Percentiles rank a stretch among this genome's conserved stretches.
phyloP scores from a whole-genome alignment of 64 coral and sea anemone genomes.

The Orbicella faveolata region DNA sequence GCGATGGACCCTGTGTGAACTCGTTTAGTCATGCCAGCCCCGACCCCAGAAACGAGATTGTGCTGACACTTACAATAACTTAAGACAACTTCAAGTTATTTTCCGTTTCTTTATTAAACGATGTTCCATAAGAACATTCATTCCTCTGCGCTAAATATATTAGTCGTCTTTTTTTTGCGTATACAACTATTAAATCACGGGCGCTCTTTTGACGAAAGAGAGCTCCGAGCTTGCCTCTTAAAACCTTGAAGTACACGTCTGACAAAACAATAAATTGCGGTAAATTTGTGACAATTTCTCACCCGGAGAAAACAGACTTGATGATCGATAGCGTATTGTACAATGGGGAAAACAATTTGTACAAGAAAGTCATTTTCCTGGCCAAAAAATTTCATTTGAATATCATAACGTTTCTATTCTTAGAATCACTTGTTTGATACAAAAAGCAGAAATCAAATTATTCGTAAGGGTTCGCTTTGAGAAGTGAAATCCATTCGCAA shows the following conservation, averaged over 20 bases:
- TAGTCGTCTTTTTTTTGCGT: not conserved
- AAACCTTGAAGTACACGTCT: not conserved
- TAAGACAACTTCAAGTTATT: not conserved
- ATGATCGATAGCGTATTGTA: not conserved
- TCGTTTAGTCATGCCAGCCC: too few species aligned
- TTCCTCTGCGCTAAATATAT: constrained; percentile 31
- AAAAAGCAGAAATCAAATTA: not conserved
- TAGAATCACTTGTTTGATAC: too few species aligned
- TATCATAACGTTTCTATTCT: too few species aligned
- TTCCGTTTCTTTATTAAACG: constrained; percentile 21
- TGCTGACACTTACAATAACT: not conserved
- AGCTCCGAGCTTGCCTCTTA: not conserved
- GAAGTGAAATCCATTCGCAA: not conserved
- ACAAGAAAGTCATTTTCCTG: not conserved
- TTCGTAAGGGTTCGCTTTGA: not conserved
- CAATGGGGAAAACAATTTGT: not conserved
- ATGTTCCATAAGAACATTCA: not conserved
- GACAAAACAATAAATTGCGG: not conserved
- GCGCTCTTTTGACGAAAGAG: not conserved
- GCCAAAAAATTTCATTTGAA: too few species aligned
- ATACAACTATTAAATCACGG: not conserved
- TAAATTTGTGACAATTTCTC: not conserved
- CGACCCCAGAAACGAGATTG: not conserved
- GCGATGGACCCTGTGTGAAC: too few species aligned
- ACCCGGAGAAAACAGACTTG: not conserved